Base-by-base conservation (phyloP, 2,888 invertebrate species). In the Mythimna lalbum region DNA sequence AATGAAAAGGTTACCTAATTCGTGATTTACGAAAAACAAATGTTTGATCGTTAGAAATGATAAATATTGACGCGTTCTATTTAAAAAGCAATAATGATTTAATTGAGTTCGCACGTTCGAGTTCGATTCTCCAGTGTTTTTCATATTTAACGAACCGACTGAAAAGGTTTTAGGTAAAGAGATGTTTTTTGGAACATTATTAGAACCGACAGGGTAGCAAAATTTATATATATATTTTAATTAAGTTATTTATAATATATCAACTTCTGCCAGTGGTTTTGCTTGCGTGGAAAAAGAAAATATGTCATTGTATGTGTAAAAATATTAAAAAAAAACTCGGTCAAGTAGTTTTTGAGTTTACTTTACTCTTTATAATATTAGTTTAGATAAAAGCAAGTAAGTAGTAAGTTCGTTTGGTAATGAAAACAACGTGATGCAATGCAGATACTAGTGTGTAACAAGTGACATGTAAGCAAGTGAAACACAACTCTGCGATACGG, bases 41-140 rank as follows among this genome's bases (percentile, higher is more conserved):
- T 61, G 66, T 79, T 69, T 56, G 56, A 70, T 69, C 65, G 47
- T 76, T 69, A 64, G 23, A 60, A 75, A 74, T 73, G 21, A 76
- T 81, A 83, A 79, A 83, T 69, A 81, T 77, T 81, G 77, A 76
- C 73, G 53, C 65, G 19, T 50, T 72, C 70, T 81, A 77, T 79
- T 77, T 83, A 69, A 68, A 76, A 70, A 63, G 73, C 60, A 66
- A 79, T 76, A 66, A 83, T 63, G 68, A 61, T 73, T 77, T 68
- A 70, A 53, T 73, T 33, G 55, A 70, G 21, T 72, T 66, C 33
- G 61, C 67, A 57, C 63, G 50, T 66, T 52, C 50, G 61, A 66
- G 50, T 66, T 52, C 50, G 61, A 66, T 43, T 47, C 55, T 53
- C 56, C 71, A 60, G 23, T 47, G 61, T 65, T 64, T 74, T 70